phyloP scores from a whole-genome alignment of 1,140 invertebrate genomes.

The Lycorma delicatula region DNA sequence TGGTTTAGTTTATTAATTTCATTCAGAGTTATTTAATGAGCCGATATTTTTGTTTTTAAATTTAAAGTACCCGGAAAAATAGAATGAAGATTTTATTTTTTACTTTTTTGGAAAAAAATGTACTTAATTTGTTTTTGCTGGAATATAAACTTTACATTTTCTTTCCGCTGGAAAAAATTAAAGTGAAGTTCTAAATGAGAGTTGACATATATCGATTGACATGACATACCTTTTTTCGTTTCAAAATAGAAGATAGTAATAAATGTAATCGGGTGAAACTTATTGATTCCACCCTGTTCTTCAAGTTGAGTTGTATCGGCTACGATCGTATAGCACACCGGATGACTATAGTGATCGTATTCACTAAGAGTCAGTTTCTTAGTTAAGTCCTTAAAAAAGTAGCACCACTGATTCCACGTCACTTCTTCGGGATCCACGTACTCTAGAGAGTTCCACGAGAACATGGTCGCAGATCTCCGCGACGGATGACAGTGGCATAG shows the following conservation, averaged over 20 bases:
- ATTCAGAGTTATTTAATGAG: too few species aligned
- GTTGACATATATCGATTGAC: too few species aligned
- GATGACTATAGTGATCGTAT: constrained; percentile 46
- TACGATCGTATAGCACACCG: constrained; percentile 49
- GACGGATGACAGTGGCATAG: not conserved
- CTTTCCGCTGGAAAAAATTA: too few species aligned
- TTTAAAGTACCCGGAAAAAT: too few species aligned
- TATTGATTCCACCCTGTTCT: constrained; percentile 36
- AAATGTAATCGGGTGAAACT: constrained; percentile 49
- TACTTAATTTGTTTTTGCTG: too few species aligned
- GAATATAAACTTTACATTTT: too few species aligned
- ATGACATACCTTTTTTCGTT: constrained; percentile 40
- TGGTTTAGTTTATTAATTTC: too few species aligned
- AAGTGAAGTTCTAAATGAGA: too few species aligned
- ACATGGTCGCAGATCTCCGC: not conserved
- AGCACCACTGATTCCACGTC: constrained; percentile 28
- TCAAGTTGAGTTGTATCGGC: constrained; percentile 31
- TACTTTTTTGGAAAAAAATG: too few species aligned
- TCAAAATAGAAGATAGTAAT: constrained; percentile 51
- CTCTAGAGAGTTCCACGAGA: not conserved
- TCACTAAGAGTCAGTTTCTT: constrained; percentile 40
- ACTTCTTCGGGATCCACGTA: constrained; percentile 3
- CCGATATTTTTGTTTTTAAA: too few species aligned
- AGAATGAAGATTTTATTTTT: too few species aligned
- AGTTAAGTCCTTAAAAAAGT: constrained; percentile 45